phyloP scores from a whole-genome alignment of 1,140 invertebrate genomes.

The Chymomyza costata region DNA sequence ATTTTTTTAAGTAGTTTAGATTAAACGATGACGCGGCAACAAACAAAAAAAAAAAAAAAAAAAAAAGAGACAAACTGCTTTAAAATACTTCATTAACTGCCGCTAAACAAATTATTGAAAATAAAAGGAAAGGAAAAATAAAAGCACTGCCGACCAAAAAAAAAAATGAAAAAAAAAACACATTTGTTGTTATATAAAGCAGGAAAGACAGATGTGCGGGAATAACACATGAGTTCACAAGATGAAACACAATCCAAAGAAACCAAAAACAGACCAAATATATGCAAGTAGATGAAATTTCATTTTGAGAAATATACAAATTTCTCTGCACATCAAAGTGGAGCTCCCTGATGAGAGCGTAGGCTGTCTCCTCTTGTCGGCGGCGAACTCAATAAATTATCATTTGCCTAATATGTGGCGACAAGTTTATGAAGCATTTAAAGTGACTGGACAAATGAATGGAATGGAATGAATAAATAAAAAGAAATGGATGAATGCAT shows the following conservation, averaged over 20 bases:
- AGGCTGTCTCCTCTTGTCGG: no score
- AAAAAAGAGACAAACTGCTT: slow-evolving; percentile 23
- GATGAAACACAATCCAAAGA: slow-evolving; percentile 12
- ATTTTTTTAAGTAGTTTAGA: slow-evolving; percentile 24
- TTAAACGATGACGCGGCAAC: slow-evolving; percentile 3
- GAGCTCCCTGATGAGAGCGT: no score
- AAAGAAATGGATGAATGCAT: slow-evolving; percentile 1
- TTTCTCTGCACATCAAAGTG: slow-evolving; percentile 35
- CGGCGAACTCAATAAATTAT: slow-evolving; percentile 45
- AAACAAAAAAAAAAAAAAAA: slow-evolving; percentile 22
- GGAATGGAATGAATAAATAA: slow-evolving; percentile 2
- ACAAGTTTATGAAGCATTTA: slow-evolving; percentile 57
- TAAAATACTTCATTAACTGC: slow-evolving; percentile 57
- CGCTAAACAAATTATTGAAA: slow-evolving; percentile 11
- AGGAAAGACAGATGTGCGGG: no score
- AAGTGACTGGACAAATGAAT: background rate
- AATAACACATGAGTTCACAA: no score
- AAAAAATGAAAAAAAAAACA: no score
- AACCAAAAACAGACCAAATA: slow-evolving; percentile 7
- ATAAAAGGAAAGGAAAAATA: slow-evolving; percentile 44
- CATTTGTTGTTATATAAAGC: slow-evolving; percentile 53
- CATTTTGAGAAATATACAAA: slow-evolving; percentile 11
- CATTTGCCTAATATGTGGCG: slow-evolving; percentile 31
- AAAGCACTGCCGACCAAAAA: slow-evolving; percentile 15
- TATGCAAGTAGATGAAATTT: slow-evolving; percentile 1